Base-by-base conservation (phyloP, 2,113 vertebrate genomes). In the Chaenogobius annularis region DNA sequence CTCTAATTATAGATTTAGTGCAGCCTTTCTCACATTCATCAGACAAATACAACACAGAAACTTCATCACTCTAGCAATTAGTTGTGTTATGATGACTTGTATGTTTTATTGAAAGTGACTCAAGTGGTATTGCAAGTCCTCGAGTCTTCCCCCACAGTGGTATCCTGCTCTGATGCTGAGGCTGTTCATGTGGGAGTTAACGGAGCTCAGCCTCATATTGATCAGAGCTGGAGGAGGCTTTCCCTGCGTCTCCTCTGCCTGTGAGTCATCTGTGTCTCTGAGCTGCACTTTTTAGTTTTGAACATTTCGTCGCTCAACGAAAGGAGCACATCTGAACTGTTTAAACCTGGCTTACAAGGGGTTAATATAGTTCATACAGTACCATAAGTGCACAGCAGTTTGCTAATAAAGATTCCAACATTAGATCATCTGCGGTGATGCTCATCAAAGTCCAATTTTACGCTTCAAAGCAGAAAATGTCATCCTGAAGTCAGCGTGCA, bases 181-280 rank as follows among this genome's bases (percentile, higher is more conserved):
- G 2, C 70, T 74, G 75, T 73, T 50, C 76, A 61, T 14, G 87
- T 87, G 77, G 82, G 82, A 87, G 83, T 78, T 52, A 31, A 31
- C 80, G 19, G 72, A 44, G 44, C 74, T 37, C 74, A 12, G 81
- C 70, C 43, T 86, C 80, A 74, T 80, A 88, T 88, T 14, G 86
- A 89, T 84, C 80, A 43, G 43, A 46, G 72, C 72, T 69, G 86
- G 83, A 87, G 83, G 81, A 83, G 80, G 73, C 79, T 72, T 81
- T 67, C 67, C 74, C 66, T 70, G 72, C 61, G 11, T 65, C 68
- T 61, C 74, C 72, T 14, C 72, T 46, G 26, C 66, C 78, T 20
- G 63, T 88, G 83, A 89, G 74, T 88, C 87, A 87, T 76, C 46
- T 17, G 65, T 71, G 68, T 80, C 84, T 83, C 80, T 79, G 79